A percentile compares a stretch with the other conserved stretches of the same genome.
These are phyloP conservation scores for Chiridota heheva DNA, from an alignment of 35 echinoderm and acorn worm genomes.

Conservation along the genomic window DNA sequence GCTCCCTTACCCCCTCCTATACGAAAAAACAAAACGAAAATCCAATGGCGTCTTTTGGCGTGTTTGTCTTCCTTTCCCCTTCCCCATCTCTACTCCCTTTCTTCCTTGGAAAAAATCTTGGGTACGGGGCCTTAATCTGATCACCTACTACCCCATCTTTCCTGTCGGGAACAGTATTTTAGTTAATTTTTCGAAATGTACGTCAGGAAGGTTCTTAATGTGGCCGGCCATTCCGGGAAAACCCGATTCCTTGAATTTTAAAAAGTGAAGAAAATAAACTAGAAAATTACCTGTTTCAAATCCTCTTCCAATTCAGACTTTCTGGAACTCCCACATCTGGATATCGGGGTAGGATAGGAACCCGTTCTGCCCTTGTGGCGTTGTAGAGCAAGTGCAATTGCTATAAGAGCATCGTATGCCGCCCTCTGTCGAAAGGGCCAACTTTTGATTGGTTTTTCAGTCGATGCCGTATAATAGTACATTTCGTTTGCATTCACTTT, in stretches of 20 bases:
- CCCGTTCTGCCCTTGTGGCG: conserved; percentile 15
- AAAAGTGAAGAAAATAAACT: not conserved
- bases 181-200: too few species aligned
- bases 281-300: conserved; percentile 5
- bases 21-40: too few species aligned
- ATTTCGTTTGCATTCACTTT: conserved; percentile 52
- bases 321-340: not conserved
- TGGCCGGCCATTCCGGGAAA: too few species aligned
- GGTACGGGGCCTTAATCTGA: too few species aligned
- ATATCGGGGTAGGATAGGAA: not conserved
- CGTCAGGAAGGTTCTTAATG: too few species aligned
- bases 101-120: too few species aligned
- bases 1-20: too few species aligned
- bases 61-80: too few species aligned
- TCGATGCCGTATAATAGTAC: conserved; percentile 26
- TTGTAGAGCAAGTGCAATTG: conserved; percentile 38
- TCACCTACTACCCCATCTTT: too few species aligned
- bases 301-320: conserved; percentile 15
- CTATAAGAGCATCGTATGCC: conserved; percentile 67
- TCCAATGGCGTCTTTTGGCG: too few species aligned
- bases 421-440: conserved; percentile 63
- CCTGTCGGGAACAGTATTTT: too few species aligned
- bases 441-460: conserved; percentile 34
- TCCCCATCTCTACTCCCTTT: too few species aligned
- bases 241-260: not conserved